phyloP scores from a whole-genome alignment of 1,140 invertebrate species.

The Meloidogyne floridensis region DNA sequence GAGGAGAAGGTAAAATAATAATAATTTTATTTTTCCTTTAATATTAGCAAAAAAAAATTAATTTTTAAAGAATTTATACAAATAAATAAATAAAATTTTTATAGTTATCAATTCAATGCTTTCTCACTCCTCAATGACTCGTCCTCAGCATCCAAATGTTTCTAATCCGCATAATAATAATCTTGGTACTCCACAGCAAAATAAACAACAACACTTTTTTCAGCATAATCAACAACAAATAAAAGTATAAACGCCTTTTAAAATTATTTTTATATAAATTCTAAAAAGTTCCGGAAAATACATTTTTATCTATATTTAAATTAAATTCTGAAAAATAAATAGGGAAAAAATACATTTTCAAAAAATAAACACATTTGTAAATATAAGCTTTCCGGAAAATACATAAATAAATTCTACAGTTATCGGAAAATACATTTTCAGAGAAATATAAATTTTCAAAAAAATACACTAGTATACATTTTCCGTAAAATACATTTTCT shows the following conservation, averaged over 20 bases:
- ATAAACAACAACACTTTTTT: neutral
- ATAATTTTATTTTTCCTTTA: no score
- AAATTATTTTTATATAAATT: neutral
- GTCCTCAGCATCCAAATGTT: neutral
- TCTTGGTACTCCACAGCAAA: neutral
- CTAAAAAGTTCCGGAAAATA: neutral
- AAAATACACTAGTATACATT: no score
- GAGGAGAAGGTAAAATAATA: neutral
- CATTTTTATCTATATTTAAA: no score
- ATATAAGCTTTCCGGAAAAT: no score
- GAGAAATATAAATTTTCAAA: no score
- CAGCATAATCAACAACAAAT: neutral
- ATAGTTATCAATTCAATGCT: neutral
- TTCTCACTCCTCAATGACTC: neutral
- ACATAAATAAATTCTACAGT: neutral
- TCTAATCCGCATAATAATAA: conserved; percentile 7
- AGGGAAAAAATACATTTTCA: no score
- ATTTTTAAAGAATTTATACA: no score
- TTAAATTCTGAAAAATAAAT: no score
- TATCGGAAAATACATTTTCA: no score
- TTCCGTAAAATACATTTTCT: no score
- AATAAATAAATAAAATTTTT: neutral
- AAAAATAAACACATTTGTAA: no score
- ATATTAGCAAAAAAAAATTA: no score
- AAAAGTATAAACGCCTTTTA: neutral